Evolutionary conservation across 2,888 invertebrate species (phyloP).

Genomic region (Yponomeuta malinellus): DNA sequence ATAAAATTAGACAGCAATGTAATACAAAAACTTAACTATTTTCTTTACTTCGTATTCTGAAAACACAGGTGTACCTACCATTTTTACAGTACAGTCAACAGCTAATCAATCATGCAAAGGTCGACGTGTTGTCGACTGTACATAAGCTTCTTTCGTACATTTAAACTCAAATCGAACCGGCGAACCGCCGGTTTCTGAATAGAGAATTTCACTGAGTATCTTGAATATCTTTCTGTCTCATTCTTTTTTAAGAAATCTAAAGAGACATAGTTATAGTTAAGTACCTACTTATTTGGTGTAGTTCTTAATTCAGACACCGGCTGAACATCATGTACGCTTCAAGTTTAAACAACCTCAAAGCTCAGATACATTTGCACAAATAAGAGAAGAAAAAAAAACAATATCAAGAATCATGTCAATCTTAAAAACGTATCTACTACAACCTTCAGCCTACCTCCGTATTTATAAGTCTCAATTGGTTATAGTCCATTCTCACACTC

Average conservation of each 20-base stretch:
- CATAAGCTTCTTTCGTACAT: neutral
- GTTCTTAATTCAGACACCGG: too few relatives aligned
- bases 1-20: neutral
- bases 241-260: too few relatives aligned
- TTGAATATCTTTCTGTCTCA: too few relatives aligned
- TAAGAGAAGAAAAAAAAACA: neutral
- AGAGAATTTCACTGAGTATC: too few relatives aligned
- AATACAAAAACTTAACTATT: neutral
- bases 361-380: neutral
- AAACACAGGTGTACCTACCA: neutral
- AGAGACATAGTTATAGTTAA: too few relatives aligned
- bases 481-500: slow-evolving; percentile 11
- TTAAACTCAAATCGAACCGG: neutral
- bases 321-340: neutral
- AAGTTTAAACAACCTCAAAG: slow-evolving; percentile 3
- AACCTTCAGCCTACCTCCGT: neutral
- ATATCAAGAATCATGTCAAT: slow-evolving; percentile 6
- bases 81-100: neutral
- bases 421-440: neutral
- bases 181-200: neutral
- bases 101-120: too few relatives aligned
- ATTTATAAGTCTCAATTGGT: slow-evolving; percentile 12
- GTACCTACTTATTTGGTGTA: too few relatives aligned
- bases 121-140: neutral
- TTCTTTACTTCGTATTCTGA: neutral